Base-by-base conservation (phyloP, 2,113 vertebrate genomes). In the Oreotrochilus melanogaster region DNA sequence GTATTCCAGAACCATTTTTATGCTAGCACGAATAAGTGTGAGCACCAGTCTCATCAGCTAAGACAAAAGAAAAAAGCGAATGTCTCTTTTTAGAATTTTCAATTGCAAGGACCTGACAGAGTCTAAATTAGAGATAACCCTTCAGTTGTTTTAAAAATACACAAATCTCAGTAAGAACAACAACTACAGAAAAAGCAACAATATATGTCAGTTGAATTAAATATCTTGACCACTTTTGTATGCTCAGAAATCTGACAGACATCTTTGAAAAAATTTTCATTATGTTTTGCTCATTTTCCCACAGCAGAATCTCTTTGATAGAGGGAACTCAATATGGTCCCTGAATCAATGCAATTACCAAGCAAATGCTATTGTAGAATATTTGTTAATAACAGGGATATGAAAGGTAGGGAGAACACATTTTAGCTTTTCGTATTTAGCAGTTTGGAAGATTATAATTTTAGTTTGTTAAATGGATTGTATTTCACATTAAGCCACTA, bases 361-460 rank as follows among this genome's bases (percentile, higher is more conserved):
- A 91, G 72, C 43, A 91, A 94, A 91, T 72, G 14, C 58, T 83
- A 19, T 72, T 69, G 57, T 69, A 30, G 39, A 73, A 21, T 30
- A 21, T 50, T 88, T 82, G 42, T 88, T 94, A 39, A 31, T 80
- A 83, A 54, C 45, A 33, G 42, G 73, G 43, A 39, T 90, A 24
- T 0, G 0, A 85, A 72, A 82, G 21, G 25, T 57, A 58, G 27
- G 37, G 18, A 76, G 31, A 87, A 39, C 18, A 31, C 2, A 0
- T 30, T 90, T 84, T 56, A 69, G 51, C 22, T 93, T 79, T 91
- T 11, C 25, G 27, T 79, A 92, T 92, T 83, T n/a, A 86, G 23
- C 42, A 91, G 45, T 76, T 47, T 61, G 22, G 23, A 42, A 86
- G 62, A 60, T 37, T 37, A 61, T 35, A 3, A 13, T 50, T 87